Evolutionary conservation across 1,140 invertebrate genomes (phyloP), one percentile per base, ranked within the genome.

Genomic region (Monomorium pharaonis): DNA sequence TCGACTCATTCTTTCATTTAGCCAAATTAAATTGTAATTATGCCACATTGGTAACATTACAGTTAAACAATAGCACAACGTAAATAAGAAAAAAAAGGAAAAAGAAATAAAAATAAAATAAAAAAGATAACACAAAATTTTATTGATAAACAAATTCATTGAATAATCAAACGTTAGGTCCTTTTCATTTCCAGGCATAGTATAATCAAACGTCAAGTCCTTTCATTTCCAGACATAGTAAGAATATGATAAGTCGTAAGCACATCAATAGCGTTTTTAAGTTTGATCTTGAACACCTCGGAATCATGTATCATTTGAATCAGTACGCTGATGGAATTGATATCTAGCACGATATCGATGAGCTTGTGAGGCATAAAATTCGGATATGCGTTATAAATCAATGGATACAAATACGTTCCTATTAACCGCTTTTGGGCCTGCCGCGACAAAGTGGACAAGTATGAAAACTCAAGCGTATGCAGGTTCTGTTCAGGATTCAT

Each of bases 351-450:
- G 14, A 67, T 67, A 47, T 67, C 42, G 1, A 21, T 67, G 37
- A 67, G 63, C 21, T 44, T 67, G 37, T 67, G 21, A 67, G 63
- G 42, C 37, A 67, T 44, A 24, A 67, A 47, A 67, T 67, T 67
- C 14, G 63, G 63, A 0, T 67, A 18, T 3, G 47, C 16, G 14
- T 18, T 67, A 27, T 7, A 47, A 24, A 67, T 16, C 12, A 18
- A 0, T 21, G 63, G 63, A 27, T 24, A 47, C 7, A 67, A 24
- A 16, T 44, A 9, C 1, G 44, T 10, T 16, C 63, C 63, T 3
- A 67, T 0, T 47, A 47, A 3, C 10, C 2, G 37, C 10, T 14
- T 67, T 67, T 67, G 63, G 3, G 24, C 14, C 14, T 0, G 2
- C 9, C 63, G 63, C 3, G 63, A 2, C 2, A 67, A 67, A 63